Base-by-base conservation (phyloP, 1,140 invertebrate species). In the Scaptomyza pallida region DNA sequence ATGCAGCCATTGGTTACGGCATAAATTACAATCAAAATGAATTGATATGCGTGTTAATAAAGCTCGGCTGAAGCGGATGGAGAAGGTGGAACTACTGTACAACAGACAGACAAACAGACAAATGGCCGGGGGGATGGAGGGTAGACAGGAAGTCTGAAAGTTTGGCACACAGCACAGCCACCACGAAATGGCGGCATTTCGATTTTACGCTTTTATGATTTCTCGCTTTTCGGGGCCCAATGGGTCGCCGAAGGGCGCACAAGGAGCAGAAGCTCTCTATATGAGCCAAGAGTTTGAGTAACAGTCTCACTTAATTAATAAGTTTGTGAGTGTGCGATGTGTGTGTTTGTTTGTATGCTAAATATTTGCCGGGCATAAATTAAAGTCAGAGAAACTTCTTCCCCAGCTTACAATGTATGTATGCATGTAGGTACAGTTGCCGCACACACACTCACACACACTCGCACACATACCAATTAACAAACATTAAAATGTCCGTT, bases 1-100 rank as follows among this genome's bases (percentile, higher is more conserved):
- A 86, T 86, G 81, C 81, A 88, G 74, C 81, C 73, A 86, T 86
- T 88, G 81, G 81, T 64, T 69, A 81, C 81, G 81, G 81, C 78
- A 86, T 86, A 86, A 86, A 86, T 86, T 86, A 86, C 78, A 86
- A 88, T 86, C 82, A 88, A 81, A 88, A 81, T 88, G 81, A 86
- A 86, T 86, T 86, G 82, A 86, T 86, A 86, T 86, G 81, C 81
- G 81, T 86, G 81, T 86, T 86, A 86, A 86, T 86, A 86, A 86
- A 88, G 48, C 33, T 33, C 65, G 44, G 33, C 21, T 43, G 40
- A n/a, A 1, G 55, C n/a, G 44, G 43, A n/a, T 3, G 26, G 10
- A 9, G 30, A 19, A 40, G 37, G 40, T n/a, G 33, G 8, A 30
- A 8, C 10, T 9, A 2, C 15, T 10, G 19, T 45, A 55, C 9